phyloP scores from a whole-genome alignment of 2,888 invertebrate genomes.

The Epicampocera succincta region DNA sequence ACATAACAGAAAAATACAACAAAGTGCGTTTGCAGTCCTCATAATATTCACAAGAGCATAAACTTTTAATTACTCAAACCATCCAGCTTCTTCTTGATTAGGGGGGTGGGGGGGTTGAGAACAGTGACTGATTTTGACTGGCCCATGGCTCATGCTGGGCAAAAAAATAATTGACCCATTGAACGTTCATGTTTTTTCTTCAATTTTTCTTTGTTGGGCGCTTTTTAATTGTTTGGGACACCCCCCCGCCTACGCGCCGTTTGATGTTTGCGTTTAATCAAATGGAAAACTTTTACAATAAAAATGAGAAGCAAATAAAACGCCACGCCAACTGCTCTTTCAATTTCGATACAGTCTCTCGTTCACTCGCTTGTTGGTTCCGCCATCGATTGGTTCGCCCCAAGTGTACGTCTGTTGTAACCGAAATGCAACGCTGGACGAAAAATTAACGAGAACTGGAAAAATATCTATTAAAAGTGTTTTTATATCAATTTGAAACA shows the following conservation, averaged over 20 bases:
- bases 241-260: conserved; percentile 60
- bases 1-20: conserved; percentile 21
- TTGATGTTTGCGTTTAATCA: conserved; percentile 80
- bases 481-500: conserved; percentile 51
- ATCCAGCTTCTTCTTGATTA: conserved; percentile 45
- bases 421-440: conserved; percentile 26
- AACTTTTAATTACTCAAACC: conserved; percentile 70
- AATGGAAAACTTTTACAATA: conserved; percentile 78
- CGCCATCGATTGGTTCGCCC: conserved; percentile 29
- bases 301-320: conserved; percentile 70
- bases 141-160: conserved; percentile 54
- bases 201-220: conserved; percentile 36
- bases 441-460: conserved; percentile 20
- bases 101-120: conserved; percentile 10
- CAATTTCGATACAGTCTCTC: conserved; percentile 48
- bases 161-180: conserved; percentile 62
- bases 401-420: conserved; percentile 64
- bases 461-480: conserved; percentile 22
- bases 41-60: conserved; percentile 68
- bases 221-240: conserved; percentile 64
- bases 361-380: conserved; percentile 20
- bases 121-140: too few relatives aligned
- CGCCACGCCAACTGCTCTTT: conserved; percentile 66
- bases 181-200: conserved; percentile 23
- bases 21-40: conserved; percentile 43